Evolutionary conservation across 1,140 invertebrate genomes (phyloP), one percentile per base, ranked within the genome.

Genomic region (Rhagoletis zephyria): DNA sequence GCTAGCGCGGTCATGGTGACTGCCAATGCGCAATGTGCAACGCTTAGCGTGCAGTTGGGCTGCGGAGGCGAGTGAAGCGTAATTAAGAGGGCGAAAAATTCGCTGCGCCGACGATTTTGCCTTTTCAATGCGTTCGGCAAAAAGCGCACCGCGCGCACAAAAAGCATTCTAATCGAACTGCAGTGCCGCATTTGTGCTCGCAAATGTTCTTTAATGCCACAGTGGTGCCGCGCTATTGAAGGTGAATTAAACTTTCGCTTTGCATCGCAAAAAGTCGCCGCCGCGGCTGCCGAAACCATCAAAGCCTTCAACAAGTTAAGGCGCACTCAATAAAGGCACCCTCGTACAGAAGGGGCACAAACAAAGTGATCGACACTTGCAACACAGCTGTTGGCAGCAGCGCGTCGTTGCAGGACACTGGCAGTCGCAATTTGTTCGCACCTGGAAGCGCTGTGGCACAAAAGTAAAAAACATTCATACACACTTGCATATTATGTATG

Each of bases 361-460:
- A 48, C 16, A 16, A 6, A 74, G 40, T n/a, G 67, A 74, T 81
- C 45, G 48, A 56, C 16, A 51, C 51, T 81, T 81, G 74, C 74
- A 9, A 42, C 48, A 81, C 74, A 81, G 48, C 74, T 81, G 74
- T 56, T 74, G 3, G 42, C 42, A n/a, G 4, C 51, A n/a, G 4
- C 51, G 30, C 45, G 3, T 5, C 64, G 67, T 42, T 74, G 67
- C 42, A 74, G 42, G 67, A 42, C 67, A 48, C 48, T 56, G 19
- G 6, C 48, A 64, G 40, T 16, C 42, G 5, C 64, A 45, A 85
- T 85, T 87, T 86, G 81, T 74, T 85, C 81, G 87, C 87, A 87
- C 87, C 87, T 87, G 87, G 87, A 85, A 42, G 81, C 70, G 61
- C 48, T 63, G 61, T 60, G 51, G 86, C 48, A 74, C 45, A 70